Conservation (phyloP, 2,888 invertebrate genomes). For the Anticlea derivata region DNA sequence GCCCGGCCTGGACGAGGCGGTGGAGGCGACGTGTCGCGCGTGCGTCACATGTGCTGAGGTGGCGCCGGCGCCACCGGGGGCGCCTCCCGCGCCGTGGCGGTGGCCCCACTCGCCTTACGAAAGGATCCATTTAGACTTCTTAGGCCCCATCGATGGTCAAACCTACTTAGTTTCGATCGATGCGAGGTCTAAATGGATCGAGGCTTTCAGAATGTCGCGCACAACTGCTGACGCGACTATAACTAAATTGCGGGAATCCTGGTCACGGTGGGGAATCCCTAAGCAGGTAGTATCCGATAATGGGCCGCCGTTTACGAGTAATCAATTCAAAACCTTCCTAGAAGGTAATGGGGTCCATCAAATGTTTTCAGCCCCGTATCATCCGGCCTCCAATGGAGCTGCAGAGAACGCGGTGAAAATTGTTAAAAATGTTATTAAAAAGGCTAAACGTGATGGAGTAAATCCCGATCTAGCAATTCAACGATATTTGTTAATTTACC, state of each 20-base stretch:
- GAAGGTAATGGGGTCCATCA: constrained; percentile 29
- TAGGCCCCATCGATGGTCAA: constrained; percentile 20
- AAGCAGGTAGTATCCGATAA: constrained; percentile 34
- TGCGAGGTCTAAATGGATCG: constrained; percentile 32
- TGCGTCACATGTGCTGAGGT: constrained; percentile 19
- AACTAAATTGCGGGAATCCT: constrained; percentile 6
- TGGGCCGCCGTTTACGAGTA: constrained; percentile 28
- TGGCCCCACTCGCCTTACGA: constrained; percentile 17
- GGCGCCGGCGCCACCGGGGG: constrained; percentile 15
- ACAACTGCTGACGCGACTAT: constrained; percentile 13
- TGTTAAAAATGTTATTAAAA: constrained; percentile 29
- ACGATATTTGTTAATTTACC: constrained; percentile 28
- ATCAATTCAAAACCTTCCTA: constrained; percentile 27
- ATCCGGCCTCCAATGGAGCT: constrained; percentile 34
- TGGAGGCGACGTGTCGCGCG: constrained; percentile 19
- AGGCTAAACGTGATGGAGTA: constrained; percentile 18
- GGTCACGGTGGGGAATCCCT: constrained; percentile 23
- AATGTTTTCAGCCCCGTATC: constrained; percentile 32
- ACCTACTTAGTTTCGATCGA: constrained; percentile 30
- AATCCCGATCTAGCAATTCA: constrained; percentile 16
- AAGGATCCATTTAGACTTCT: constrained; percentile 25
- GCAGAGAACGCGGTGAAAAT: constrained; percentile 33
- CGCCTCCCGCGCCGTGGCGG: constrained; percentile 19
- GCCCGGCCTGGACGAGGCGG: constrained; percentile 23
- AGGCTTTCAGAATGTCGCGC: constrained; percentile 20